Conservation (phyloP, 2,113 vertebrate genomes). For the Oceanites oceanicus region DNA sequence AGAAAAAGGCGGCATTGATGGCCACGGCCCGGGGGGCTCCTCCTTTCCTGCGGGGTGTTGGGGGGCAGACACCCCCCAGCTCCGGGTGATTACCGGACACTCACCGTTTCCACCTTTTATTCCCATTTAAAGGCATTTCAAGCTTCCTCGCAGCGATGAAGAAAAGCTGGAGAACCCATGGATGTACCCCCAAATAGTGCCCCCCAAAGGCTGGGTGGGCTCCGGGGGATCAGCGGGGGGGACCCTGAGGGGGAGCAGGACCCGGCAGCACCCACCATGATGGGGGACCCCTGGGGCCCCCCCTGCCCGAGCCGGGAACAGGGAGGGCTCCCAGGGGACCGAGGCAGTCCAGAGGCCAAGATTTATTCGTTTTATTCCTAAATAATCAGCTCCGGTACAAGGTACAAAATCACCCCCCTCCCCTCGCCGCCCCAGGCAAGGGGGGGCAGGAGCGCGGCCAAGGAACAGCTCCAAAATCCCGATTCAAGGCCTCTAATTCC, state of each 20-base stretch:
- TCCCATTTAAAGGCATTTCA: neutral
- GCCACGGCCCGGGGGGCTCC: neutral
- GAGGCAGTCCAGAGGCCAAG: neutral
- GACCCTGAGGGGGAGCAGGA: neutral
- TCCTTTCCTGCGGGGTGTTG: neutral
- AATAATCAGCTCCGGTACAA: neutral
- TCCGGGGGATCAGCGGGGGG: neutral
- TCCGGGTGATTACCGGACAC: too few species aligned
- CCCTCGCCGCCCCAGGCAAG: neutral
- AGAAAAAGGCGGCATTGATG: too few species aligned
- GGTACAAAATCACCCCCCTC: conserved; percentile 23
- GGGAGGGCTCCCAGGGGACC: neutral
- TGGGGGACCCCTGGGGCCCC: neutral
- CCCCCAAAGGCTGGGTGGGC: neutral
- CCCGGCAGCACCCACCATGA: neutral
- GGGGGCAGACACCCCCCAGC: neutral
- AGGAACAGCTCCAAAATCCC: neutral
- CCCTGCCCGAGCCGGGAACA: neutral
- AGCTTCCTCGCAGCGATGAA: neutral
- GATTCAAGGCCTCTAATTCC: conserved; percentile 18
- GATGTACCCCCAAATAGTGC: neutral
- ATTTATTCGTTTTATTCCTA: conserved; percentile 37
- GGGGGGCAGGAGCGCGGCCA: neutral
- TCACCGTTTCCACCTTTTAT: neutral
- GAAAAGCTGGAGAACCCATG: neutral